Base-by-base conservation (phyloP, 2,888 invertebrate genomes). In the Vandiemenella viatica region DNA sequence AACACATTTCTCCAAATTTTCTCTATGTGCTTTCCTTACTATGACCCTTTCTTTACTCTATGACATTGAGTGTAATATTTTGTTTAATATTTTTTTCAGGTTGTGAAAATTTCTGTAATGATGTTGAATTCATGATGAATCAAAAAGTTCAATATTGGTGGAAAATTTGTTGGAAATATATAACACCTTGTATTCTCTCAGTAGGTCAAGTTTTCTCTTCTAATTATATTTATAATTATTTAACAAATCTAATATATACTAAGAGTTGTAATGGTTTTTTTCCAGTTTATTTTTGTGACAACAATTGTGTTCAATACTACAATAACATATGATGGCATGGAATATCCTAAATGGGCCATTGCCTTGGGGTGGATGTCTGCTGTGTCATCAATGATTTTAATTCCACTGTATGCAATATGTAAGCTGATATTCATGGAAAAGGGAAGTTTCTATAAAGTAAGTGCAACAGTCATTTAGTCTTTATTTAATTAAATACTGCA, bases 71-170 rank as follows among this genome's bases (percentile, higher is more conserved):
- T n/a, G n/a, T n/a, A n/a, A n/a, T n/a, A n/a, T n/a, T n/a, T n/a
- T n/a, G n/a, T n/a, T n/a, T n/a, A n/a, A n/a, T n/a, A n/a, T n/a
- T 40, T 8, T 15, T 37, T 45, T 5, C 54, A 65, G 66, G 65
- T 13, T 61, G 75, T 2, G 62, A 72, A 1, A 73, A 72, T 52
- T 74, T 83, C 43, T 67, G 74, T 21, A 62, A 70, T n/a, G 85
- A 86, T 59, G 65, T 83, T 0, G 72, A 78, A 57, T 83, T 83
- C 62, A 85, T 85, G 85, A 74, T 78, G 3, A 74, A 77, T 1
- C 66, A 69, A 50, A 74, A 75, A 23, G 64, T 84, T 1, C 65
- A 68, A 44, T 65, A 65, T 20, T 72, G 78, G 62, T 88, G 86
- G 86, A 69, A 77, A 6, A 61, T 79, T 13, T 72, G 80, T 51